Evolutionary conservation across 2,888 invertebrate species (phyloP).

Genomic region (Scotopteryx bipunctaria): DNA sequence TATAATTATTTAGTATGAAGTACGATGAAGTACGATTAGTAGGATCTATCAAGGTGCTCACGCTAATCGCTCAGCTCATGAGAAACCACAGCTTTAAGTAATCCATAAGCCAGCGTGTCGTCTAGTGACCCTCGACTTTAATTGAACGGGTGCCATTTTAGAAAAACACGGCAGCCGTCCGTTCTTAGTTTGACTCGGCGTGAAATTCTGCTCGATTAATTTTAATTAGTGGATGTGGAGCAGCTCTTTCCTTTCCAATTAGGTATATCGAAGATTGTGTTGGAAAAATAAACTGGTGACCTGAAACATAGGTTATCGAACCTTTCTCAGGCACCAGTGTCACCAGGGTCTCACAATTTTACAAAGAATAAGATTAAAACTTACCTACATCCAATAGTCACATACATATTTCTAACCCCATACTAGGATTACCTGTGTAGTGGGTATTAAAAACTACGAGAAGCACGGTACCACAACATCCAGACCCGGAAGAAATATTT

Average conservation of each 20-base stretch:
- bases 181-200: constrained; percentile 27
- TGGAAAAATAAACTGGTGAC: background rate
- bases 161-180: constrained; percentile 38
- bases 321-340: too few relatives aligned
- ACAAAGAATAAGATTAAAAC: too few relatives aligned
- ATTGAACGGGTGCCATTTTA: constrained; percentile 48
- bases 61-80: constrained; percentile 17
- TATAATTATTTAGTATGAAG: too few relatives aligned
- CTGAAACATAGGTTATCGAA: too few relatives aligned
- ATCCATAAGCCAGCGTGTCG: constrained; percentile 40
- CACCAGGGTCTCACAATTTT: too few relatives aligned
- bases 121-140: constrained; percentile 46
- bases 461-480: too few relatives aligned
- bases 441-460: too few relatives aligned
- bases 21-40: background rate
- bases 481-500: too few relatives aligned
- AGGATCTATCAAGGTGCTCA: background rate
- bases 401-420: too few relatives aligned
- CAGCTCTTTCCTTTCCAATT: constrained; percentile 17
- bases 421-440: too few relatives aligned
- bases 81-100: constrained; percentile 34
- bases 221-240: constrained; percentile 38
- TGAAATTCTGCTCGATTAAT: constrained; percentile 33
- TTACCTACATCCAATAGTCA: too few relatives aligned
- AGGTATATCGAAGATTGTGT: constrained; percentile 14